Conservation (phyloP, 2,888 invertebrate species). For the Eupithecia dodoneata region DNA sequence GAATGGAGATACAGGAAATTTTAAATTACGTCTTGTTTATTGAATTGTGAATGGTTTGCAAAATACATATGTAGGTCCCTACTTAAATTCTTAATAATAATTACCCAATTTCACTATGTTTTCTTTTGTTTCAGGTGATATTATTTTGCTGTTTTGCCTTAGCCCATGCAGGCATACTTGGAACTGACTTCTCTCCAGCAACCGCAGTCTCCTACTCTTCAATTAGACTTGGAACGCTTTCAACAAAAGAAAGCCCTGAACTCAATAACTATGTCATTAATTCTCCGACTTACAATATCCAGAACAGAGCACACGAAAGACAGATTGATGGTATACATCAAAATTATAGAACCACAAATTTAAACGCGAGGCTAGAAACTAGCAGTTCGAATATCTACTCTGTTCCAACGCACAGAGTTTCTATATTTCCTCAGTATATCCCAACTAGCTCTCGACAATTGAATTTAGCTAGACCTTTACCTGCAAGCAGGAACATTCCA, state of each 20-base stretch:
- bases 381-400: slow-evolving; percentile 30
- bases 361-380: slow-evolving; percentile 46
- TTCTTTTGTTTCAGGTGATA: slow-evolving; percentile 52
- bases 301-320: slow-evolving; percentile 13
- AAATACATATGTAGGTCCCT: background rate
- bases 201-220: slow-evolving; percentile 49
- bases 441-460: slow-evolving; percentile 11
- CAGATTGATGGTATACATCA: slow-evolving; percentile 46
- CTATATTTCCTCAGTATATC: slow-evolving; percentile 13
- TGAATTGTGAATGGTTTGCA: background rate
- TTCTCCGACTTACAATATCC: background rate
- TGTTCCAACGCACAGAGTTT: slow-evolving; percentile 18
- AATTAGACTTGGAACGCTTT: slow-evolving; percentile 21
- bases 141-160: slow-evolving; percentile 49
- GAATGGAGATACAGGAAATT: background rate
- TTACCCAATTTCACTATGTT: too few relatives aligned
- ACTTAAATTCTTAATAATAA: too few relatives aligned
- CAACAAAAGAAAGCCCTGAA: background rate
- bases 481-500: slow-evolving; percentile 36
- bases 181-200: slow-evolving; percentile 46
- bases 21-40: background rate
- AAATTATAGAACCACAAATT: slow-evolving; percentile 45
- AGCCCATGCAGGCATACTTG: slow-evolving; percentile 47
- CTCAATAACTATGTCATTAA: background rate
- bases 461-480: slow-evolving; percentile 22